phyloP scores from a whole-genome alignment of 2,797 vertebrate species.

The Euthynnus affinis region DNA sequence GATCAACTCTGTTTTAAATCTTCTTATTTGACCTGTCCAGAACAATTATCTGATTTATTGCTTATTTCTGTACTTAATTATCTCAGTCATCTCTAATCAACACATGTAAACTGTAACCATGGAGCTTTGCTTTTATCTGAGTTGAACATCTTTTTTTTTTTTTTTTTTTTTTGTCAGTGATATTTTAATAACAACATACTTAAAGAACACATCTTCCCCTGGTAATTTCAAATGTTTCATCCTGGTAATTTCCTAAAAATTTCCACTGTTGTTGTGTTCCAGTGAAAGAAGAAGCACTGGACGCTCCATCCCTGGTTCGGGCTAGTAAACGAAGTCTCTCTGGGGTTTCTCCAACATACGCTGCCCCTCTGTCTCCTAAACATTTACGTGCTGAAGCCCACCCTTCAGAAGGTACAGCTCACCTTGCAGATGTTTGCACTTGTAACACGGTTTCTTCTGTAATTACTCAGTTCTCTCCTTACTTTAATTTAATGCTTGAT shows the following conservation, averaged over 20 bases:
- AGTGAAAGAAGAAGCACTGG: constrained; percentile 92
- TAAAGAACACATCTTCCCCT: neutral
- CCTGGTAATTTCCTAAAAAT: neutral
- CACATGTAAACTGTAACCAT: too few species aligned
- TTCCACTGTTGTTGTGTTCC: constrained; percentile 31
- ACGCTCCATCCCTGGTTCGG: constrained; percentile 82
- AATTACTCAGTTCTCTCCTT: too few species aligned
- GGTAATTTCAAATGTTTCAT: neutral
- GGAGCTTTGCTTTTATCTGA: too few species aligned
- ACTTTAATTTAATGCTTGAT: too few species aligned
- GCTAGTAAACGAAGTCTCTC: constrained; percentile 89
- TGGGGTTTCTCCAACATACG: constrained; percentile 87
- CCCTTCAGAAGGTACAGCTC: constrained; percentile 91
- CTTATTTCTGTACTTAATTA: too few species aligned
- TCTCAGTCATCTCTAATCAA: too few species aligned
- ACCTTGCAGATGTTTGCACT: neutral
- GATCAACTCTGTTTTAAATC: too few species aligned
- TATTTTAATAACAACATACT: neutral
- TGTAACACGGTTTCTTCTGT: neutral
- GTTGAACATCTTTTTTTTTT: too few species aligned
- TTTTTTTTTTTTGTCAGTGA: too few species aligned
- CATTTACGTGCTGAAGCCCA: constrained; percentile 88
- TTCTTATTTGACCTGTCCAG: too few species aligned
- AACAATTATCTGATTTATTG: too few species aligned
- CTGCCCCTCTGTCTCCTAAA: constrained; percentile 91